Evolutionary conservation across 2,113 vertebrate genomes (phyloP).

Genomic region (Clarias gariepinus): DNA sequence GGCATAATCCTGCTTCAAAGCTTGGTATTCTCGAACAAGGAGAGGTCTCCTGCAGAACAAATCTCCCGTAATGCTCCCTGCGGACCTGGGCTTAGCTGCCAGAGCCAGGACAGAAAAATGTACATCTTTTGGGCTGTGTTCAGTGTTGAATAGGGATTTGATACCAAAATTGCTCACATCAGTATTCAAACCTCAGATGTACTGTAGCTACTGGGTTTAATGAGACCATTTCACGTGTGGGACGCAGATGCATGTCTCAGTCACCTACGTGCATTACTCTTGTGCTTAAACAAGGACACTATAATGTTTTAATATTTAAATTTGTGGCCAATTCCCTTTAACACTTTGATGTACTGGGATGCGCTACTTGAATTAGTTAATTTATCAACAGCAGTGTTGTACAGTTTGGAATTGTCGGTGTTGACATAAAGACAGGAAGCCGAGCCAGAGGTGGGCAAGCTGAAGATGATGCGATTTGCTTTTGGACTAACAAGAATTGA

Average conservation of each 20-base stretch:
- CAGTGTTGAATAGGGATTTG: background rate
- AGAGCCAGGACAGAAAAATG: slow-evolving; percentile 35
- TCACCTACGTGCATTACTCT: background rate
- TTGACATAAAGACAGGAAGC: too few species aligned
- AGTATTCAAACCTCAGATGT: background rate
- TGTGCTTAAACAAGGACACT: background rate
- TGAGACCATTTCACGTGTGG: background rate
- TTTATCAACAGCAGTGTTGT: background rate
- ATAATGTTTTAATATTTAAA: background rate
- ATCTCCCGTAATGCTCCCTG: slow-evolving; percentile 48
- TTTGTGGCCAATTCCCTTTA: background rate
- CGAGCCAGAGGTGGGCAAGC: too few species aligned
- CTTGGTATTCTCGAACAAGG: slow-evolving; percentile 36
- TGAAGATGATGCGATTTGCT: too few species aligned
- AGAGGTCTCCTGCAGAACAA: slow-evolving; percentile 53
- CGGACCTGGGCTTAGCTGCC: slow-evolving; percentile 16
- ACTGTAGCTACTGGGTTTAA: background rate
- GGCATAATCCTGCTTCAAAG: slow-evolving; percentile 56
- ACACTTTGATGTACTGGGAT: too few species aligned
- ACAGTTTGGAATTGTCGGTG: too few species aligned
- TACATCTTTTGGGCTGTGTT: background rate
- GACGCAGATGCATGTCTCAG: background rate
- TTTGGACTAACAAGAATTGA: too few species aligned
- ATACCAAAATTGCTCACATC: too few species aligned
- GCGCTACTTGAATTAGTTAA: background rate